A percentile compares a stretch with the other conserved stretches of the same genome.
Conservation (phyloP, 2,113 vertebrate genomes). For the Tretioscincus oriximinensis region DNA sequence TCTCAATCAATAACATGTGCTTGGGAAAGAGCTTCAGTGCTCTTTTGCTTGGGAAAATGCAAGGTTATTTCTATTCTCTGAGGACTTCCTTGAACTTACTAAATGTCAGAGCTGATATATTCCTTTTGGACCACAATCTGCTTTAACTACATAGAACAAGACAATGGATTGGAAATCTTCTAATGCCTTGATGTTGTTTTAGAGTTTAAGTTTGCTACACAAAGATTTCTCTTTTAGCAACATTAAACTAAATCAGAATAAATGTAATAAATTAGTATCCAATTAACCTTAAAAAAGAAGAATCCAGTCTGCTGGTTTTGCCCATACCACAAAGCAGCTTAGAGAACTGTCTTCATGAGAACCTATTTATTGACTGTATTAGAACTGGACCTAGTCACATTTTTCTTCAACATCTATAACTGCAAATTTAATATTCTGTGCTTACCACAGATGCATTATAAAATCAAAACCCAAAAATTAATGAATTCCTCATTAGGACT, state of each 20-base stretch:
- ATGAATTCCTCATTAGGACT: too few relatives aligned
- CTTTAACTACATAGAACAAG: not conserved
- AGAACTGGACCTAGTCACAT: not conserved
- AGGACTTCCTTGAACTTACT: not conserved
- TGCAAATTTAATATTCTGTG: not conserved
- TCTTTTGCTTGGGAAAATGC: not conserved
- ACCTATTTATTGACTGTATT: not conserved
- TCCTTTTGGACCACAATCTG: conserved; percentile 1
- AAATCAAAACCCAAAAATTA: not conserved
- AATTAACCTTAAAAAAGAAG: not conserved
- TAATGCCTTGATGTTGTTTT: not conserved
- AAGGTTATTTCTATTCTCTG: not conserved
- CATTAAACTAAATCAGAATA: not conserved
- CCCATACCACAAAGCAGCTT: not conserved
- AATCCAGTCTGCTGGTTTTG: not conserved
- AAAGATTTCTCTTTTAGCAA: not conserved
- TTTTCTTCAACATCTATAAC: not conserved
- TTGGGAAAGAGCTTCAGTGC: not conserved
- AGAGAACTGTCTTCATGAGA: not conserved
- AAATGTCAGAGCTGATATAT: not conserved
- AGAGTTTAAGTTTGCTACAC: not conserved
- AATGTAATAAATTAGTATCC: not conserved
- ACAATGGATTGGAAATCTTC: not conserved
- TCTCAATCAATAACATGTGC: not conserved
- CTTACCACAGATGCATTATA: not conserved